phyloP scores from a whole-genome alignment of 2,888 invertebrate species.

The Rotaria macrura region DNA sequence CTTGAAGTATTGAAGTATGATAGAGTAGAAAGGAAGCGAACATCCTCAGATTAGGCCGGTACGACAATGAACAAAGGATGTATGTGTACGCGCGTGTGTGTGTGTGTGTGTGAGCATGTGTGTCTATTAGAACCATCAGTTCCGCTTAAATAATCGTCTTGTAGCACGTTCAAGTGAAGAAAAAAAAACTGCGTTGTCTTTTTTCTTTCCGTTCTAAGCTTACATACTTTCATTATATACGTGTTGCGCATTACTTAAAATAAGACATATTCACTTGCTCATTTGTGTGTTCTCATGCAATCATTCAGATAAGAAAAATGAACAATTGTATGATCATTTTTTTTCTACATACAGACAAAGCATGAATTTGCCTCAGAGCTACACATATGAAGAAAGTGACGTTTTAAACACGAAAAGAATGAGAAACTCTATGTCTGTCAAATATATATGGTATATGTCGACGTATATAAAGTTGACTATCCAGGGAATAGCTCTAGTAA shows the following conservation, averaged over 20 bases:
- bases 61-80: background rate
- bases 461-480: too few species aligned
- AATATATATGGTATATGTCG: too few species aligned
- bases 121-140: background rate
- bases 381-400: too few species aligned
- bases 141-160: background rate
- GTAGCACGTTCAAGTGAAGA: background rate
- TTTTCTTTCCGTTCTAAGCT: background rate
- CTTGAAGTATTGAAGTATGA: background rate
- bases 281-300: background rate
- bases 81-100: too few species aligned
- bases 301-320: background rate
- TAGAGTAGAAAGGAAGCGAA: background rate
- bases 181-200: background rate
- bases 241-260: background rate
- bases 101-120: background rate
- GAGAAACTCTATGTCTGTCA: too few species aligned
- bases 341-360: background rate
- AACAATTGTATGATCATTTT: background rate
- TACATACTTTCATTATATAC: background rate
- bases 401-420: too few species aligned
- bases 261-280: background rate
- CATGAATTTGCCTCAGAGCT: background rate
- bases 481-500: background rate
- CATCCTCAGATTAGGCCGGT: background rate